These are phyloP conservation scores for Aleadryas rufinucha DNA, from an alignment of 2,113 vertebrate species.

Conservation along the genomic window DNA sequence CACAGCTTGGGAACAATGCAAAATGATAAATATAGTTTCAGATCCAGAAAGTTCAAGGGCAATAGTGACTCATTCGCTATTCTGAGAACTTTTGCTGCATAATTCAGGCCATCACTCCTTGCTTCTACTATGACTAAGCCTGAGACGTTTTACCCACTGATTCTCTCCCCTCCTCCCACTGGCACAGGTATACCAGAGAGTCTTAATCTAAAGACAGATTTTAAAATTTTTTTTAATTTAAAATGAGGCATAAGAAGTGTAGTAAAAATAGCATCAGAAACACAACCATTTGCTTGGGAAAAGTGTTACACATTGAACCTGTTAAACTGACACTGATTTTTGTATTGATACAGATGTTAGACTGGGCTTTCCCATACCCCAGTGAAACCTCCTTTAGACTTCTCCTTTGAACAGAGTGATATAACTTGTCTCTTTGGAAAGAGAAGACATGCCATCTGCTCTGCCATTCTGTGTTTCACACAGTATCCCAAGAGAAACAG, in stretches of 20 bases:
- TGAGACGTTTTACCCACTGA: neutral
- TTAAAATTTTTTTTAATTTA: neutral
- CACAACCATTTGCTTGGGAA: neutral
- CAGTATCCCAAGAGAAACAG: neutral
- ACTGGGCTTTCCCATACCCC: neutral
- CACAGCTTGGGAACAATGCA: conserved; percentile 18
- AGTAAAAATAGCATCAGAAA: neutral
- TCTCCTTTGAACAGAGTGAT: neutral
- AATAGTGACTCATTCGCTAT: conserved; percentile 35
- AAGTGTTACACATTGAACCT: neutral
- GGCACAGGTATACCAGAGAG: neutral
- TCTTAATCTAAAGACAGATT: neutral
- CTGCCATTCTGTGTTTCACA: neutral
- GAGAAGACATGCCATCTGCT: neutral
- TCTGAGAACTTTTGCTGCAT: conserved; percentile 29
- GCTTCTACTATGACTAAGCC: conserved; percentile 21
- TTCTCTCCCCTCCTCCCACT: neutral
- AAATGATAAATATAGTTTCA: conserved; percentile 47
- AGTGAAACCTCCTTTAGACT: neutral
- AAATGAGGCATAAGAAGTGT: neutral
- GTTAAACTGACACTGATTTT: neutral
- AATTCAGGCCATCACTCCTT: conserved; percentile 21
- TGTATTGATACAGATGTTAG: neutral
- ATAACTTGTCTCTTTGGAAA: neutral
- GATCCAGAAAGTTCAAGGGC: conserved; percentile 38